These are phyloP conservation scores for Cephalotes varians DNA, from an alignment of 2,888 invertebrate genomes.

Conservation along the genomic window DNA sequence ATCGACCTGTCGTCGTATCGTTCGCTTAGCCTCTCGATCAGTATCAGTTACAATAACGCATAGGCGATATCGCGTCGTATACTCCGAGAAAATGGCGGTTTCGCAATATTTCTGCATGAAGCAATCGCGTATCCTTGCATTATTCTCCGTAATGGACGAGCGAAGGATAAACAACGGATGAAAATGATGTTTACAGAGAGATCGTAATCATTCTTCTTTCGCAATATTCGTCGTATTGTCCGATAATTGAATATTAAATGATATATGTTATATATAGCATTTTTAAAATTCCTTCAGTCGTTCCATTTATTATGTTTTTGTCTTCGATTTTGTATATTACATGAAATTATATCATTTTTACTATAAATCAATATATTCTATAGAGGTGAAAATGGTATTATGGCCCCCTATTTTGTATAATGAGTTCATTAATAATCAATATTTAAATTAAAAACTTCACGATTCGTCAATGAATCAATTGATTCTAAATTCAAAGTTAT, in stretches of 20 bases:
- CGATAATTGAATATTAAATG: constrained; percentile 19
- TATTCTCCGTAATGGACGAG: constrained; percentile 37
- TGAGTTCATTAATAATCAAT: no score
- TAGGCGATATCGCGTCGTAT: constrained; percentile 16
- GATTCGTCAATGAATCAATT: no score
- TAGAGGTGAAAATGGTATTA: no score
- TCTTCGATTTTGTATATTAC: neutral
- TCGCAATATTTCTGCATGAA: constrained; percentile 33
- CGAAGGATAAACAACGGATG: constrained; percentile 47
- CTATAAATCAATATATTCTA: neutral
- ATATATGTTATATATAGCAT: neutral
- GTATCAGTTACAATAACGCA: constrained; percentile 18
- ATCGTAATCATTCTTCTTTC: constrained; percentile 42
- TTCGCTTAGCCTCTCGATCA: constrained; percentile 15
- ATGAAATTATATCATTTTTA: neutral
- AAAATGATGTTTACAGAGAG: constrained; percentile 49
- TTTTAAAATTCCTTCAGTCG: neutral
- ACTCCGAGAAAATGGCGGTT: constrained; percentile 21
- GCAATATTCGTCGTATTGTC: neutral
- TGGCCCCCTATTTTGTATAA: no score
- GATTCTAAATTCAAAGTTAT: no score
- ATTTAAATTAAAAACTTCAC: no score
- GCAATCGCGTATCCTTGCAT: constrained; percentile 49
- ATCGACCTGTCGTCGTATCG: constrained; percentile 4
- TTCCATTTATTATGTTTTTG: neutral